Percentiles rank a stretch among this genome's conserved stretches.
Evolutionary conservation across 1,140 invertebrate species (phyloP).

Genomic region (Batillaria attramentaria): DNA sequence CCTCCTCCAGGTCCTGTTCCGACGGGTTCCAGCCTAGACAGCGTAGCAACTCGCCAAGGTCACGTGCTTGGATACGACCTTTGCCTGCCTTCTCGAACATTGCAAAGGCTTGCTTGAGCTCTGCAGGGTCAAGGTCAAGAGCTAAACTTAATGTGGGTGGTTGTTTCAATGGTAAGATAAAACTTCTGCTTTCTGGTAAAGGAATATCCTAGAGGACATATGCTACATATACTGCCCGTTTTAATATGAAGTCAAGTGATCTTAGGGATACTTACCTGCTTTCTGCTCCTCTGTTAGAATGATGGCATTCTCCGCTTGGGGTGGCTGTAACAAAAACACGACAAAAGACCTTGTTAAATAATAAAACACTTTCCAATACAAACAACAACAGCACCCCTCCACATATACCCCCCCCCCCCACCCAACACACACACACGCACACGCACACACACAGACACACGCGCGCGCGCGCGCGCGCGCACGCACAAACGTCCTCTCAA

Average conservation of each 20-base stretch:
- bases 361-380: neutral
- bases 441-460: neutral
- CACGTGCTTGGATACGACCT: conserved; percentile 53
- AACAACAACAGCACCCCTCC: neutral
- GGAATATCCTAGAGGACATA: neutral
- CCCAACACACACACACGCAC: neutral
- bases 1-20: conserved; percentile 60
- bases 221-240: neutral
- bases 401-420: neutral
- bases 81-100: conserved; percentile 59
- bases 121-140: conserved; percentile 36
- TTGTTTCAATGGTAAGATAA: neutral
- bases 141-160: neutral
- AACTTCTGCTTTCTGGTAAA: neutral
- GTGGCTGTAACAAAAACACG: conserved; percentile 21
- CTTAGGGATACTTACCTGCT: neutral
- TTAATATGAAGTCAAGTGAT: neutral
- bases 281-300: conserved; percentile 32
- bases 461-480: neutral
- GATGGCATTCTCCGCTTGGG: conserved; percentile 24
- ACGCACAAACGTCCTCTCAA: neutral
- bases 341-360: neutral
- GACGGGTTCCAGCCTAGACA: conserved; percentile 62
- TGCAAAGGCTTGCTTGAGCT: conserved; percentile 57
- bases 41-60: conserved; percentile 54